Conservation (phyloP, 2,888 invertebrate species). For the Trissolcus japonicus region DNA sequence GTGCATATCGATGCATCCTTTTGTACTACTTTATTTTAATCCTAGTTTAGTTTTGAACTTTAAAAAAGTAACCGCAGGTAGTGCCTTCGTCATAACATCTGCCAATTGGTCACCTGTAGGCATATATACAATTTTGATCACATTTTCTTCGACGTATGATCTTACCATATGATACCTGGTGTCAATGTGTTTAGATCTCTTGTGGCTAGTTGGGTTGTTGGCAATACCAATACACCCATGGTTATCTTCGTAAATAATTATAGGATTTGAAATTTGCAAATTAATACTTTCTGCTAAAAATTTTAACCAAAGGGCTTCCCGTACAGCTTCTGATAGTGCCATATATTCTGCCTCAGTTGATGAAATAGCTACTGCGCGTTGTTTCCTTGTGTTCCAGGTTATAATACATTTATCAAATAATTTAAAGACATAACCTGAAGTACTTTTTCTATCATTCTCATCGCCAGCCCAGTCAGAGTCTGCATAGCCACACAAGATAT, state of each 20-base stretch:
- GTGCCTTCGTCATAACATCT: constrained; percentile 75
- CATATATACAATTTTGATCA: constrained; percentile 77
- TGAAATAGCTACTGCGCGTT: not conserved
- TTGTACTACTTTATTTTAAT: no score
- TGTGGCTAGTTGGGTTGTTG: constrained; percentile 8
- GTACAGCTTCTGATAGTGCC: constrained; percentile 4
- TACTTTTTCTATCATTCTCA: constrained; percentile 6
- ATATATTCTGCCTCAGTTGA: not conserved
- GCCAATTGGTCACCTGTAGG: constrained; percentile 77
- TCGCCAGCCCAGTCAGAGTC: constrained; percentile 12
- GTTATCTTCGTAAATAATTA: not conserved
- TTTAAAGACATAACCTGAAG: not conserved
- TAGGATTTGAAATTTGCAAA: not conserved
- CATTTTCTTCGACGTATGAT: constrained; percentile 59
- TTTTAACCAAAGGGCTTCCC: constrained; percentile 5
- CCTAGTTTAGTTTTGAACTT: no score
- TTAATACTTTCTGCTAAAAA: not conserved
- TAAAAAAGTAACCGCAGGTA: no score
- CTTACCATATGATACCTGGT: constrained; percentile 56
- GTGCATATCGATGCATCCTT: no score
- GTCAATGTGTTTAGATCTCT: constrained; percentile 53
- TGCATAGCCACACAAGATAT: not conserved
- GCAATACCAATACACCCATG: not conserved
- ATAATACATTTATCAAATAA: not conserved
- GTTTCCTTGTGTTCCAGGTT: not conserved